These are phyloP conservation scores for Rhysida immarginata DNA, from an alignment of 1,140 invertebrate species.

Conservation along the genomic window DNA sequence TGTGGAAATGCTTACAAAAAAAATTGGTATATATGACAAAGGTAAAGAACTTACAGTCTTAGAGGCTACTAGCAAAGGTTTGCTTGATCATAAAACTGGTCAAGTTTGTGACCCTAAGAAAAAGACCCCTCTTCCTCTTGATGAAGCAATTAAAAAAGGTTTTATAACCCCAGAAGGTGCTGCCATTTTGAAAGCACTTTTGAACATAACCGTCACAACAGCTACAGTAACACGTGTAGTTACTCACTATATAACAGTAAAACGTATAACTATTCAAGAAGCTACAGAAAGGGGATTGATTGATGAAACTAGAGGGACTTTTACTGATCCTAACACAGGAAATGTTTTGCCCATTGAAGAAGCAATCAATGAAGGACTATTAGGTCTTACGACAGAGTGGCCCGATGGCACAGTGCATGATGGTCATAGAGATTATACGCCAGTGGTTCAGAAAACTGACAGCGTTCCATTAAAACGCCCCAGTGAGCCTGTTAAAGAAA, in stretches of 20 bases:
- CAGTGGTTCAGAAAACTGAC: not conserved
- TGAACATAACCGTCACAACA: slow-evolving; percentile 68
- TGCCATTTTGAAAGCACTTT: slow-evolving; percentile 57
- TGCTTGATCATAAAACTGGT: slow-evolving; percentile 71
- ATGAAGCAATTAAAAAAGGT: slow-evolving; percentile 66
- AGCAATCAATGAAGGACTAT: slow-evolving; percentile 46
- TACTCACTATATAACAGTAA: slow-evolving; percentile 57
- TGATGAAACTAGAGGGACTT: slow-evolving; percentile 57
- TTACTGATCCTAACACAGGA: slow-evolving; percentile 58
- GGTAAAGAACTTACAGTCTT: slow-evolving; percentile 62
- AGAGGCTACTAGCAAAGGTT: slow-evolving; percentile 63
- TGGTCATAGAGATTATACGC: not conserved
- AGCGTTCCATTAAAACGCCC: not conserved
- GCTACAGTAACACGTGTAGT: slow-evolving; percentile 68
- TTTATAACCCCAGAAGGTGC: slow-evolving; percentile 73
- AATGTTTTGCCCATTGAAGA: slow-evolving; percentile 61
- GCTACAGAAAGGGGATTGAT: slow-evolving; percentile 61
- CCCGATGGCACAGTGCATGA: not conserved
- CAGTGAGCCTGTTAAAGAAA: not conserved
- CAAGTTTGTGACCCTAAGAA: slow-evolving; percentile 61
- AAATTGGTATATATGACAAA: slow-evolving; percentile 54
- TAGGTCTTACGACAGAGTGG: slow-evolving; percentile 23
- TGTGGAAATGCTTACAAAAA: slow-evolving; percentile 62
- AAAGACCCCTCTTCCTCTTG: slow-evolving; percentile 58
- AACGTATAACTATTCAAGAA: slow-evolving; percentile 55